Evolutionary conservation across 2,888 invertebrate genomes (phyloP), one percentile per base, ranked within the genome.

Genomic region (Lasioglossum lativentre): DNA sequence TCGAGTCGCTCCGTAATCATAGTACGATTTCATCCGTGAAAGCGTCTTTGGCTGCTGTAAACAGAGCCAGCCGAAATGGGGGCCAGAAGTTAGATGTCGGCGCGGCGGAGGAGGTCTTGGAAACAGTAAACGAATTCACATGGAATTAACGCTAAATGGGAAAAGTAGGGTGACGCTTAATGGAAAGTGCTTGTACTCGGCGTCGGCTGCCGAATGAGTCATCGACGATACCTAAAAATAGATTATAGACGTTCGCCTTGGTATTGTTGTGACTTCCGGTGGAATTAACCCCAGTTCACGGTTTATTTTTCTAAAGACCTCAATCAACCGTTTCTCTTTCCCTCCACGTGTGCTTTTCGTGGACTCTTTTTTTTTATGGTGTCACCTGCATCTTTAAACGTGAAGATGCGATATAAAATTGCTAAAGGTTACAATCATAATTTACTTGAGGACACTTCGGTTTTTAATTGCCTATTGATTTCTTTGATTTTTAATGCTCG

Each of bases 171-270:
- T 72, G 82, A n/a, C 68, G 79, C 19, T 75, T 88, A 88, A 88
- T 88, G 88, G 88, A 86, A 88, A 80, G 81, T 83, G 75, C 88
- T 88, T 88, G 88, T 88, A 79, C 81, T 66, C 47, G 34, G 68
- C 47, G 30, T 27, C 34, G 30, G 68, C 23, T 66, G 59, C 76
- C 45, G 47, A 71, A 73, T 75, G 79, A 76, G 52, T 80, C 74
- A 80, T 72, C 66, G 75, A 16, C 75, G 34, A 23, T 23, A 30
- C 12, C 80, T 85, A 84, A 84, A 86, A 78, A 86, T 80, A 84
- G 70, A 59, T 78, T 74, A n/a, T n/a, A 66, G 63, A 75, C 68
- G 78, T 63, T 71, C 34, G 71, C 68, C 70, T 78, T 78, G 23
- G 16, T 27, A 47, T 56, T 63, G 38, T 71, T 23, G 30, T 34